Percentiles rank a stretch among this genome's conserved stretches.
Conservation (phyloP, 2,113 vertebrate species). For the Nestor notabilis region DNA sequence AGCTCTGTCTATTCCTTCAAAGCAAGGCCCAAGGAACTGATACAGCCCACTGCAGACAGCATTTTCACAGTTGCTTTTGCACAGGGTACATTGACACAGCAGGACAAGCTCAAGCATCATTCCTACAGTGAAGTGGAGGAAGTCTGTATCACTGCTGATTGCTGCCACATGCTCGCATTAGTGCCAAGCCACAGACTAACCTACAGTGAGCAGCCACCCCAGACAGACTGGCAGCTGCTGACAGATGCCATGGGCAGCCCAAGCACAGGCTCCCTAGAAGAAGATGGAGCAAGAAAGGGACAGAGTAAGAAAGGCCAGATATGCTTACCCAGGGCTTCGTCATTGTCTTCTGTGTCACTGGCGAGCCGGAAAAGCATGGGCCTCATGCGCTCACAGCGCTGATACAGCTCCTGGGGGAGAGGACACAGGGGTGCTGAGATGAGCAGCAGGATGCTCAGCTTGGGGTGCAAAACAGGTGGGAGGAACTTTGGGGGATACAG, state of each 20-base stretch:
- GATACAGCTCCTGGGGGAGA: constrained; percentile 87
- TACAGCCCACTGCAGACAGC: background rate
- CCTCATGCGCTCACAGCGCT: constrained; percentile 96
- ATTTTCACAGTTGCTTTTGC: background rate
- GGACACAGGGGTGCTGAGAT: background rate
- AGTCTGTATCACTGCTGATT: background rate
- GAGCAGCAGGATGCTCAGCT: background rate
- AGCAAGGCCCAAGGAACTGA: background rate
- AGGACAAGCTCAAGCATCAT: background rate
- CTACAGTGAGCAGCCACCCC: background rate
- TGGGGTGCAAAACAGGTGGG: background rate
- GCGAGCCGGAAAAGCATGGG: constrained; percentile 94
- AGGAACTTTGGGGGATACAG: background rate
- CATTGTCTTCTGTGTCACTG: constrained; percentile 96
- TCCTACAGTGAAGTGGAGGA: background rate
- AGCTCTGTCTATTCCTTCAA: background rate
- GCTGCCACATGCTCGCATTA: background rate
- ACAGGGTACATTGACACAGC: background rate
- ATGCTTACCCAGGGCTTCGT: constrained; percentile 91
- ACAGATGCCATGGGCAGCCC: background rate
- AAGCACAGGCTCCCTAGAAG: background rate
- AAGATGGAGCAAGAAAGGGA: background rate
- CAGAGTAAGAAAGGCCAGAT: background rate
- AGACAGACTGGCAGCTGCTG: fast-evolving
- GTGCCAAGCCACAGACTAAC: background rate